These are phyloP conservation scores for Volucella inflata DNA, from an alignment of 2,888 invertebrate genomes.

Conservation along the genomic window DNA sequence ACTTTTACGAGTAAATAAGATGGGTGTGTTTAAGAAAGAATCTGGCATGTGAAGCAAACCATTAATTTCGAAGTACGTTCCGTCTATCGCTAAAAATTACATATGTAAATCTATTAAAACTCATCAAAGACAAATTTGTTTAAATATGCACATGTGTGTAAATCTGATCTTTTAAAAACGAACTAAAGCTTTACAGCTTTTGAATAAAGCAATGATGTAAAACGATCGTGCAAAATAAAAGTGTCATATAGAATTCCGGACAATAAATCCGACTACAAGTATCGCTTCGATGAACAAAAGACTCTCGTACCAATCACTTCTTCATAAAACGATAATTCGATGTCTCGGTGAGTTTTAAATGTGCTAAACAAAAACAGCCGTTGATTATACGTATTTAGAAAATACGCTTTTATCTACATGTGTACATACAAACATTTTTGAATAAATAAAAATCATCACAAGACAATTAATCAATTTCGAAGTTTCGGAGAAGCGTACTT, in stretches of 20 bases:
- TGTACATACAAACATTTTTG: background rate
- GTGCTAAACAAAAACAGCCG: background rate
- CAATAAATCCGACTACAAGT: constrained; percentile 1
- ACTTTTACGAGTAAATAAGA: too few relatives aligned
- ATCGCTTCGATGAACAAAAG: constrained; percentile 19
- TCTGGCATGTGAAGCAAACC: too few relatives aligned
- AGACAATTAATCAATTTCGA: constrained; percentile 33
- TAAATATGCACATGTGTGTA: too few relatives aligned
- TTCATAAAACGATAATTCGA: background rate
- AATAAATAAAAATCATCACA: constrained; percentile 15
- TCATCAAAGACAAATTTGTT: too few relatives aligned
- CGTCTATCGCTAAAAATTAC: too few relatives aligned
- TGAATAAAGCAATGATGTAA: constrained; percentile 17
- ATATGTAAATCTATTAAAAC: too few relatives aligned
- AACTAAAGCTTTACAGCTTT: too few relatives aligned
- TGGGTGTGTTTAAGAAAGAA: too few relatives aligned
- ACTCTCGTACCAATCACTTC: background rate
- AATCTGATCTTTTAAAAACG: too few relatives aligned
- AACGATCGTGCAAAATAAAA: background rate
- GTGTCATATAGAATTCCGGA: background rate
- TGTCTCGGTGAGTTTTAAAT: background rate
- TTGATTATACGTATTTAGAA: background rate
- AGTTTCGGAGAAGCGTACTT: background rate
- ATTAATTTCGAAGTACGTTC: too few relatives aligned
- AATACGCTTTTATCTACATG: too few relatives aligned